Evolutionary conservation across 2,113 vertebrate species (phyloP), one percentile per base, ranked within the genome.

Genomic region (Peucedramus taeniatus): DNA sequence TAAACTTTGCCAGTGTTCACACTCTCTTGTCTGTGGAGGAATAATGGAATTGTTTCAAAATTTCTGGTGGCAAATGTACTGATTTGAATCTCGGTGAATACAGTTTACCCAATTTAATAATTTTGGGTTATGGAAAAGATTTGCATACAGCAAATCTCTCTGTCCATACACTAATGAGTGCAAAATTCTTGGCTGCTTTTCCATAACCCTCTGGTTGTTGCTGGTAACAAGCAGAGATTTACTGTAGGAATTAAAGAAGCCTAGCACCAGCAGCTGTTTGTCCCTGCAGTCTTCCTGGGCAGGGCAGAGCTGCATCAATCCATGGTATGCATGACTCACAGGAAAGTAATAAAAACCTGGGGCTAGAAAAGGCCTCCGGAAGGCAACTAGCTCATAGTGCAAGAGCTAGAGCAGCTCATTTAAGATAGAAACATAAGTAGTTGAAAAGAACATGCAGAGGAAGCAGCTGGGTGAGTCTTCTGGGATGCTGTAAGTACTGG

Each of bases 191-290:
- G 37, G n/a, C 47, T 4, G 6, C 40, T 81, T 93, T 90, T 92
- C 60, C 47, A 21, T 49, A 87, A 57, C 31, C 7, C 21, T 93
- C 68, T n/a, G 5, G 15, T 31, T 61, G 50, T 10, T 93, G 26
- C 33, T 81, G 85, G 60, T 88, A 90, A 75, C 60, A 81, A 92
- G 31, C 49, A 72, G 69, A 68, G 30, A 91, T 68, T 89, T 76
- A 56, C 42, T 51, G 54, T 47, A 89, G 80, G 37, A 92, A 83
- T 89, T 92, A 78, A 75, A 88, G 79, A 50, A 69, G 17, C 37
- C 86, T 69, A 94, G 80, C 30, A 78, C 6, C 30, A 83, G 44
- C 91, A 94, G 93, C 86, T 96, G 86, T 92, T 93, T 63, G 69
- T 63, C 39, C 56, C 60, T 70, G 15, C 30, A 70, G 28, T 56